Evolutionary conservation across 2,888 invertebrate species (phyloP).

Genomic region (Drosophila stalkeri): DNA sequence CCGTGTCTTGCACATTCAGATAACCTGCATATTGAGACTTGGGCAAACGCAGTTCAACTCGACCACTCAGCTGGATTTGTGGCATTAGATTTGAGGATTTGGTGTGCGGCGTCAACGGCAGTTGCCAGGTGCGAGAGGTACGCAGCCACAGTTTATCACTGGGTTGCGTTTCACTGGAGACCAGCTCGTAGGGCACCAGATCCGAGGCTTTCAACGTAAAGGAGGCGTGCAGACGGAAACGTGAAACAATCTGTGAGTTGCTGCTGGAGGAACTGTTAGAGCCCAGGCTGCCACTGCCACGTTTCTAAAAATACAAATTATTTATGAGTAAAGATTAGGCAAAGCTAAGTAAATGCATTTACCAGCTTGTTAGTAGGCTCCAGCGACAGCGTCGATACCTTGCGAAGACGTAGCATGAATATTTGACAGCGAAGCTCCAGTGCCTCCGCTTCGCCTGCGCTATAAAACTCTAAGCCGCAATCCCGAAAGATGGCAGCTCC

Average conservation of each 20-base stretch:
- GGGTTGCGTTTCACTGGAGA: slow-evolving; percentile 48
- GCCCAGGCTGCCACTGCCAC: slow-evolving; percentile 55
- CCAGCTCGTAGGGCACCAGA: slow-evolving; percentile 78
- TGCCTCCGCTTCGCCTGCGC: slow-evolving; percentile 36
- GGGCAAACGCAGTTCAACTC: slow-evolving; percentile 74
- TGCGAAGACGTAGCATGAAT: slow-evolving; percentile 85
- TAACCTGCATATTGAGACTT: slow-evolving; percentile 85
- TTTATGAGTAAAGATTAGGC: not conserved
- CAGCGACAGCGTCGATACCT: slow-evolving; percentile 75
- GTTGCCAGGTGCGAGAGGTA: slow-evolving; percentile 62
- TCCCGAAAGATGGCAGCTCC: slow-evolving; percentile 81
- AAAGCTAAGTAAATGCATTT: slow-evolving; percentile 19
- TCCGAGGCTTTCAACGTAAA: slow-evolving; percentile 72
- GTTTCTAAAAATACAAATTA: slow-evolving; percentile 38
- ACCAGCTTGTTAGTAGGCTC: slow-evolving; percentile 65
- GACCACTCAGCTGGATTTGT: slow-evolving; percentile 73
- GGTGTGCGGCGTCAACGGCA: slow-evolving; percentile 63
- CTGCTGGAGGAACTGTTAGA: slow-evolving; percentile 59
- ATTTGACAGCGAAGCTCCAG: slow-evolving; percentile 85
- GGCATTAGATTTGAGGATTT: slow-evolving; percentile 77
- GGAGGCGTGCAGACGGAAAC: slow-evolving; percentile 83
- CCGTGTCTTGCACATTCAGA: slow-evolving; percentile 86
- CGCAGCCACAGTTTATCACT: slow-evolving; percentile 74
- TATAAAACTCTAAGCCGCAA: slow-evolving; percentile 82
- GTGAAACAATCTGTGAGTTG: slow-evolving; percentile 76